Evolutionary conservation across 1,140 invertebrate genomes (phyloP), one percentile per base, ranked within the genome.

Genomic region (Danaus plexippus): DNA sequence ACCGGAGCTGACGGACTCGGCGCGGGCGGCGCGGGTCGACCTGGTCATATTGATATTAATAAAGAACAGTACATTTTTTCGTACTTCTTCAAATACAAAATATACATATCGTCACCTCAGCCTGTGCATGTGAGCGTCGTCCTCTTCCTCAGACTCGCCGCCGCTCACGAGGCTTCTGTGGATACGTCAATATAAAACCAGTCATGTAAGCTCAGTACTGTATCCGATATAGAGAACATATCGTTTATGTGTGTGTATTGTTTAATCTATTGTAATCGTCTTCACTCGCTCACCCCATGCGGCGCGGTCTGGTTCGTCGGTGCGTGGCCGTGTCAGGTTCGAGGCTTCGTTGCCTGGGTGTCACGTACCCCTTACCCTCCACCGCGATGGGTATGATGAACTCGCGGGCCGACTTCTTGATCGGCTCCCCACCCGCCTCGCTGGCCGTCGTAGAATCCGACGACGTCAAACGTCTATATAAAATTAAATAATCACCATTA

Each of bases 341-440:
- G 15, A 93, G 87, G 69, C 92, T 94, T 57, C 92, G 91, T 48
- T 92, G 92, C 15, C 92, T 87, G 11, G 94, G 94, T 12, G 94
- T 96, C 15, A 95, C 92, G 73, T 93, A 95, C 51, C 94, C 94
- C 58, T 94, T 94, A 58, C 94, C 94, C 87, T 96, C 95, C 45
- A 96, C 91, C 11, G 94, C 93, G 68, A 97, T 96, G 1, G 95
- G 95, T 84, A 97, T 96, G 70, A 97, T 96, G 67, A 95, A 96
- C 84, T 97, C 95, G 11, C 95, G 87, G 9, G 94, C 94, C 53
- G 93, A 95, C 85, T 96, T 96, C 68, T 93, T 92, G 64, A 95
- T 95, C 1, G 94, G 93, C 75, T 96, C 91, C 15, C 90, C 82
- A 64, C 82, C 60, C 50, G 77, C 61, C 55, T 80, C 80, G 59